These are phyloP conservation scores for Sceliomorpha sp. DNA, from an alignment of 2,888 invertebrate species.

Conservation along the genomic window DNA sequence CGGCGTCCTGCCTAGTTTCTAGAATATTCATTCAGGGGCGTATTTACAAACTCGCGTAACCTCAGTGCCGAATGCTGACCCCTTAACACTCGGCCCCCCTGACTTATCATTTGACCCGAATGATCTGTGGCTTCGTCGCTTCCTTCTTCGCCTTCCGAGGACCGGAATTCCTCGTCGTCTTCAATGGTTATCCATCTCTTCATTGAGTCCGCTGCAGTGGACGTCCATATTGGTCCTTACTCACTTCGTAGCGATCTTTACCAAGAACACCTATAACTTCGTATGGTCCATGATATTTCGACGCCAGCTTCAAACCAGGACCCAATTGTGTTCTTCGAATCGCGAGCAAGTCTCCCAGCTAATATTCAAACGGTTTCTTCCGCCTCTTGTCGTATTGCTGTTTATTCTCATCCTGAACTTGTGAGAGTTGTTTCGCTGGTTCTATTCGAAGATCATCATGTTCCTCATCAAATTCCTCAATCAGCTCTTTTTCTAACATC, in stretches of 20 bases:
- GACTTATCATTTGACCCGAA: too few species aligned
- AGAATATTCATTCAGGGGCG: too few species aligned
- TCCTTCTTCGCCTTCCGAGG: too few species aligned
- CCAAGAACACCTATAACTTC: neutral
- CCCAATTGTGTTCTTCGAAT: too few species aligned
- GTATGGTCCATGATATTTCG: constrained; percentile 3
- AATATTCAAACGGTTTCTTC: neutral
- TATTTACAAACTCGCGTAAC: too few species aligned
- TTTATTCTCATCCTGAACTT: constrained; percentile 2
- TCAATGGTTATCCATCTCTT: neutral
- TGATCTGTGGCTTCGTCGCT: too few species aligned
- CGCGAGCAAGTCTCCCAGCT: neutral
- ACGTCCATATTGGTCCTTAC: neutral
- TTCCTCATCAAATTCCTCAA: neutral
- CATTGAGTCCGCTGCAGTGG: neutral
- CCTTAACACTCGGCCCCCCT: too few species aligned
- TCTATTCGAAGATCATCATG: neutral
- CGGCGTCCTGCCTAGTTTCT: too few species aligned
- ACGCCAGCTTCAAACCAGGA: constrained; percentile 4
- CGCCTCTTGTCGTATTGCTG: neutral
- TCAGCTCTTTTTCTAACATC: neutral
- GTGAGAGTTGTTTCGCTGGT: neutral
- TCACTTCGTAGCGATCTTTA: too few species aligned
- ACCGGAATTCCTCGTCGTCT: too few species aligned
- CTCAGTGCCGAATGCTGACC: too few species aligned